Conservation (phyloP, 1,140 invertebrate species). For the Camponotus vicinus region DNA sequence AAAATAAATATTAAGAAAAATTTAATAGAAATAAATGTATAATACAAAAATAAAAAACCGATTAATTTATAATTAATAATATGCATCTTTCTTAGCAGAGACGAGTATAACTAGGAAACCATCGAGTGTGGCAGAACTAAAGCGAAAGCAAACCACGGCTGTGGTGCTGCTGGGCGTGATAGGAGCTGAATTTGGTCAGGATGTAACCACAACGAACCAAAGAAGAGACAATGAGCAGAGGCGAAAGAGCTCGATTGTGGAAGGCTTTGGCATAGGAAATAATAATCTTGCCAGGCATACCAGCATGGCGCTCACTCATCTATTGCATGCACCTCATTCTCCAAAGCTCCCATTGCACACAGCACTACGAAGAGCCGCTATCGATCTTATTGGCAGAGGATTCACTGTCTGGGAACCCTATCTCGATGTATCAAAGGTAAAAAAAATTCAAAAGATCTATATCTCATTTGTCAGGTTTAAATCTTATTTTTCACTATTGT, state of each 20-base stretch:
- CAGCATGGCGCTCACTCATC: conserved; percentile 96
- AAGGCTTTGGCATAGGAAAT: conserved; percentile 96
- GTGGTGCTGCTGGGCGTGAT: conserved; percentile 98
- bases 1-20: background rate
- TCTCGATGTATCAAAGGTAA: conserved; percentile 96
- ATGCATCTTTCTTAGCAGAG: conserved; percentile 77
- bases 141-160: conserved; percentile 98
- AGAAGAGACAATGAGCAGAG: conserved; percentile 88
- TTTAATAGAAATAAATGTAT: background rate
- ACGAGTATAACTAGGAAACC: conserved; percentile 90
- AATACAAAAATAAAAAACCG: background rate
- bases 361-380: conserved; percentile 96
- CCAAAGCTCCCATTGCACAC: conserved; percentile 95
- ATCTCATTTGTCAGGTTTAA: background rate
- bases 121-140: conserved; percentile 94
- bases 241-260: conserved; percentile 93
- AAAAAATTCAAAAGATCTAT: background rate
- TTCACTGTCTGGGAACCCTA: conserved; percentile 99
- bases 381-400: conserved; percentile 98
- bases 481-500: background rate
- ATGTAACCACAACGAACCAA: conserved; percentile 90
- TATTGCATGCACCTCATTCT: conserved; percentile 95
- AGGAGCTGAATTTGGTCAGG: conserved; percentile 98
- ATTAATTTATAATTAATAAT: conserved; percentile 67
- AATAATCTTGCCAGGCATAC: conserved; percentile 96